A percentile compares a stretch with the other conserved stretches of the same genome.
These are phyloP conservation scores for Danaus melanippus DNA, from an alignment of 1,140 invertebrate species.

Conservation along the genomic window DNA sequence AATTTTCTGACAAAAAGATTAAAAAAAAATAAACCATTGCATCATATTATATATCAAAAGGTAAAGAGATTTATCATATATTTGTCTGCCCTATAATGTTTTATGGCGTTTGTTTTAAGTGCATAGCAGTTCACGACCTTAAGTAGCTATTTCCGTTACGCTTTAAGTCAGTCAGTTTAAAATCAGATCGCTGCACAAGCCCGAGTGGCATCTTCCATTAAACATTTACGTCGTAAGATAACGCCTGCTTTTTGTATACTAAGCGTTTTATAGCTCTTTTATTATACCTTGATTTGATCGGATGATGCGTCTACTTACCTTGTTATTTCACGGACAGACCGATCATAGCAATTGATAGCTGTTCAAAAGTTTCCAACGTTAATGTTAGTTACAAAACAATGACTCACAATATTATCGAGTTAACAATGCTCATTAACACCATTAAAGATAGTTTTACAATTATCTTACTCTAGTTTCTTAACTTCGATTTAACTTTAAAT, in stretches of 20 bases:
- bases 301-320: constrained; percentile 38
- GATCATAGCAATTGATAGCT: constrained; percentile 42
- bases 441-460: too few species aligned
- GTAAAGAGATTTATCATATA: constrained; percentile 20
- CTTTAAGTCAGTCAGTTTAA: constrained; percentile 63
- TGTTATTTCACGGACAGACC: constrained; percentile 49
- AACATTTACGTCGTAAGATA: constrained; percentile 63
- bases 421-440: too few species aligned
- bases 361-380: constrained; percentile 32
- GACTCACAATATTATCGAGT: constrained; percentile 23
- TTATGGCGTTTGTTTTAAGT: constrained; percentile 48
- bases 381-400: constrained; percentile 24
- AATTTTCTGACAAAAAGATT: too few species aligned
- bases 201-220: constrained; percentile 51
- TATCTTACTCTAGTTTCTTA: too few species aligned
- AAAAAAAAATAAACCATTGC: too few species aligned
- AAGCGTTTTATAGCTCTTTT: constrained; percentile 58
- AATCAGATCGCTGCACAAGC: constrained; percentile 53
- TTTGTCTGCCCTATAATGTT: constrained; percentile 18
- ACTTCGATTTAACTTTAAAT: too few species aligned
- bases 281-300: constrained; percentile 55
- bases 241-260: constrained; percentile 56
- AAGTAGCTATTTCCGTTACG: constrained; percentile 58
- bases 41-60: constrained; percentile 5
- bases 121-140: constrained; percentile 39